Base-by-base conservation (phyloP, 2,888 invertebrate genomes). In the Brachyptera risi region DNA sequence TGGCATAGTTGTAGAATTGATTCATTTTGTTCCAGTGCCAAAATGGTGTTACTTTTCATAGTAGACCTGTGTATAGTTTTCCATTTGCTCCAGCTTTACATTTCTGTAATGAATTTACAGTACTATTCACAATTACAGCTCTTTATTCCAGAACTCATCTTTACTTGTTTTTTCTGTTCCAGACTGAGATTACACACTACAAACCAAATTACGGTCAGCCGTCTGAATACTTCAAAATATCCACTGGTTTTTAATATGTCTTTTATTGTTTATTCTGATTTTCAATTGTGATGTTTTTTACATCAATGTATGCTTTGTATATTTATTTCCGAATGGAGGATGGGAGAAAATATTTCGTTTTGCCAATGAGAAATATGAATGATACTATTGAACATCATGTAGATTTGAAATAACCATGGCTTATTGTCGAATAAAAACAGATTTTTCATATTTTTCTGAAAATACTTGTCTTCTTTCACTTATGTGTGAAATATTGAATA, bases 321-420 rank as follows among this genome's bases (percentile, higher is more conserved):
- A 62, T 65, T 65, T 65, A 65, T 65, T 65, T 63, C 40, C 35
- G 27, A 63, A 21, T 62, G 62, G 63, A 65, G 62, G 65, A 65
- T 65, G 65, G 60, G 60, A 62, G 59, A 47, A 61, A 42, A 59
- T 47, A 35, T 24, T 37, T 58, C 40, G 24, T 42, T 35, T n/a
- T n/a, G 50, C 21, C 54, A 19, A 37, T 35, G 19, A 19, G 54
- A 54, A 26, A 35, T 35, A 17, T 54, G 54, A 37, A 24, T 35
- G 35, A 19, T 19, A 54, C 21, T 37, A 54, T 47, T 47, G 47
- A 47, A 31, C 11, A 31, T 31, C 31, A 31, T n/a, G n/a, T 7
- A 31, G 31, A 7, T 31, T 13, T 21, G 44, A 5, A 23, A 47
- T 5, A n/a, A n/a, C 24, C 21, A 19, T 7, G 23, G 24, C 47